These are phyloP conservation scores for Artibeus jamaicensis DNA, from an alignment of 2,797 vertebrate species.

Conservation along the genomic window DNA sequence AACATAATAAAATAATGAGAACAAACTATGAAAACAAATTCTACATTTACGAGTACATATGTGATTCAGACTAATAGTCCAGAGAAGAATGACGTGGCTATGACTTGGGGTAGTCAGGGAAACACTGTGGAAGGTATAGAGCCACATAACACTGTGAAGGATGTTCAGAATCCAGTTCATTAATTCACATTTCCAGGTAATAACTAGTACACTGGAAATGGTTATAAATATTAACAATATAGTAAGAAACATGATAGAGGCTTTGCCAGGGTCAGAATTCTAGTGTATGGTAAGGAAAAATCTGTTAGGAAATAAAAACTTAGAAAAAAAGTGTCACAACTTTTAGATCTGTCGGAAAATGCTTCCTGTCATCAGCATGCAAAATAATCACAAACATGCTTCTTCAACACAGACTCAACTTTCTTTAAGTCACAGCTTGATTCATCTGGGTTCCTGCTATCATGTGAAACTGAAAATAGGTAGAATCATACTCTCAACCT, in stretches of 20 bases:
- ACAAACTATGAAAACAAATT: neutral
- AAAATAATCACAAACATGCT: neutral
- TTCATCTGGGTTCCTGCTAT: neutral
- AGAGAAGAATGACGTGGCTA: neutral
- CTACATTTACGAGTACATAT: neutral
- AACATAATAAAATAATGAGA: neutral
- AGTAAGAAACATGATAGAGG: neutral
- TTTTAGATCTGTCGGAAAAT: neutral
- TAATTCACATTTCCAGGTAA: neutral
- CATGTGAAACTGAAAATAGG: neutral
- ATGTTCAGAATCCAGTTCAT: neutral
- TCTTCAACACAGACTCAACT: neutral
- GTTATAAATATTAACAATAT: neutral
- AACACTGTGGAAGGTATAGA: neutral
- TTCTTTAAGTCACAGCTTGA: neutral
- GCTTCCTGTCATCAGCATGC: neutral
- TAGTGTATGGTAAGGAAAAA: neutral
- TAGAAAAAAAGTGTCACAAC: neutral
- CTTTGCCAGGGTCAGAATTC: neutral
- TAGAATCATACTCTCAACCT: neutral
- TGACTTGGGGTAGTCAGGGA: neutral
- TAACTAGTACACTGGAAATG: neutral
- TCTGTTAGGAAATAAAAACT: neutral
- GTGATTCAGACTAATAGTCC: neutral
- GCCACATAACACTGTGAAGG: neutral